Percentiles rank a stretch among this genome's conserved stretches.
phyloP scores from a whole-genome alignment of 2,113 vertebrate species.

The Callipepla squamata region DNA sequence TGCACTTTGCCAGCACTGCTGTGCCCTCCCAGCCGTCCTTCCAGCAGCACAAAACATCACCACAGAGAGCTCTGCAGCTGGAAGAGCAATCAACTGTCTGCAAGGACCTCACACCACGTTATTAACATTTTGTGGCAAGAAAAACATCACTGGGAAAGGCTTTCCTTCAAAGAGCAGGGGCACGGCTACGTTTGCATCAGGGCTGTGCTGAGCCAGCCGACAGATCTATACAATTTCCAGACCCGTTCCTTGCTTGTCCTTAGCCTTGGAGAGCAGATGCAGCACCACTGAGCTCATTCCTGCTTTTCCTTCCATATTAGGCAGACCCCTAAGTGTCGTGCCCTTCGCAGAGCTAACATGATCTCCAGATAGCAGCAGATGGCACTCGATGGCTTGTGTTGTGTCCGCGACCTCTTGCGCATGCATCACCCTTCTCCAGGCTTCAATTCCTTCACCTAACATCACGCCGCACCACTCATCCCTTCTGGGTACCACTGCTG shows the following conservation, averaged over 20 bases:
- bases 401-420: neutral
- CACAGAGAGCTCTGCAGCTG: neutral
- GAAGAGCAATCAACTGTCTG: neutral
- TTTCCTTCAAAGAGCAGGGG: neutral
- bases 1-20: neutral
- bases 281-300: slow-evolving; percentile 49
- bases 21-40: neutral
- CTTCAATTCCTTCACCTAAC: neutral
- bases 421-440: neutral
- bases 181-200: neutral
- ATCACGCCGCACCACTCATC: neutral
- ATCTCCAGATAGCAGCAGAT: slow-evolving; percentile 69
- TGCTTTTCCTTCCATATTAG: slow-evolving; percentile 70
- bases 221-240: slow-evolving; percentile 58
- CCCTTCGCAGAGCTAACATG: slow-evolving; percentile 56
- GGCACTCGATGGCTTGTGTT: slow-evolving; percentile 56
- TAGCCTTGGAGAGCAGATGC: slow-evolving; percentile 34
- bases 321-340: slow-evolving; percentile 59
- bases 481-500: neutral
- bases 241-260: neutral
- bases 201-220: slow-evolving; percentile 1
- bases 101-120: neutral
- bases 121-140: neutral
- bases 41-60: neutral
- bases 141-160: neutral